Percentiles rank a stretch among this genome's conserved stretches.
These are phyloP conservation scores for Mormyrus proboscirostris DNA, from an alignment of 2,797 vertebrate species.

Conservation along the genomic window DNA sequence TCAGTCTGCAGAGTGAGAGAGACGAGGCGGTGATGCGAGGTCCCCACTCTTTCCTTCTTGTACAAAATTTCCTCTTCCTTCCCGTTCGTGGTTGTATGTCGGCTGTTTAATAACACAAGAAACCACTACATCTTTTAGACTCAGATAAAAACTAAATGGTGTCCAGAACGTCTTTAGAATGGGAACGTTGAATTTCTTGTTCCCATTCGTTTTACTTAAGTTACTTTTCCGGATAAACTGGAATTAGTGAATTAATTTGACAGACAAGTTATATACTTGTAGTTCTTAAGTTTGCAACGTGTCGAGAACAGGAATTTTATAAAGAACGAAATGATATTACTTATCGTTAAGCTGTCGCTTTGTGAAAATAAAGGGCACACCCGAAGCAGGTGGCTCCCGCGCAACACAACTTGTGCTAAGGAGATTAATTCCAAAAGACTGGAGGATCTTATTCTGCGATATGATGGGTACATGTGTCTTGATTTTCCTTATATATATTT, in stretches of 20 bases:
- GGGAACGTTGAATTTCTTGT: conserved; percentile 32
- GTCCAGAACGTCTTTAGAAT: conserved; percentile 34
- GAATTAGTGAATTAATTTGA: background rate
- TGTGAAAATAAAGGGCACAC: conserved; percentile 31
- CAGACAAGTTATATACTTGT: background rate
- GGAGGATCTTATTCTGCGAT: conserved; percentile 39
- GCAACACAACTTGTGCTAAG: conserved; percentile 41
- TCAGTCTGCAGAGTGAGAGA: conserved; percentile 58
- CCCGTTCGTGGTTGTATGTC: conserved; percentile 84
- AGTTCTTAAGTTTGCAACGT: background rate
- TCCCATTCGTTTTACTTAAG: conserved; percentile 27
- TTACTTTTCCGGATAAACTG: background rate
- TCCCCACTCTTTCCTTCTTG: conserved; percentile 84
- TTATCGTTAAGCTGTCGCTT: background rate
- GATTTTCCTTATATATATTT: conserved; percentile 24
- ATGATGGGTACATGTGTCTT: conserved; percentile 44
- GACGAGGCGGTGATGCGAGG: conserved; percentile 63
- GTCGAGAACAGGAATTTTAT: background rate
- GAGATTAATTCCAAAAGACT: conserved; percentile 29
- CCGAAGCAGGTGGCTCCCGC: conserved; percentile 54
- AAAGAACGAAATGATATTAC: background rate
- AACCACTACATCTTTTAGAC: conserved; percentile 69
- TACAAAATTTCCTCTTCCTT: conserved; percentile 88
- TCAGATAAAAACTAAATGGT: conserved; percentile 55
- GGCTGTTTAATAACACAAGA: conserved; percentile 79